Conservation (phyloP, 2,888 invertebrate genomes). For the Flexamia atlantica region DNA sequence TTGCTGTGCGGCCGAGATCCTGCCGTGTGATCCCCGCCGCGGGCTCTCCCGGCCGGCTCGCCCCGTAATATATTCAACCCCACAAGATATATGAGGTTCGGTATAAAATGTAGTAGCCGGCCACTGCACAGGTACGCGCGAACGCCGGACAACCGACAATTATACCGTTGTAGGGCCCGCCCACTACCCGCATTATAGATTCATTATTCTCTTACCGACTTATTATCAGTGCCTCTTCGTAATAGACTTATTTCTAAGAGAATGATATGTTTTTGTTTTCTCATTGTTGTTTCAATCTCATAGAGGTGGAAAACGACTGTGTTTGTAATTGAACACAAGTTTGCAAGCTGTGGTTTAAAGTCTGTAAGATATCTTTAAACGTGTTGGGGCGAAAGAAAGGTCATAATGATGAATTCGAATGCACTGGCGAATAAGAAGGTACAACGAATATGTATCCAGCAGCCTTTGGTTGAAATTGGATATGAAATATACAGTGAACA, state of each 20-base stretch:
- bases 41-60: constrained; percentile 13
- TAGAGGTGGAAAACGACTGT: background rate
- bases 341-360: too few species aligned
- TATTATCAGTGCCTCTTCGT: constrained; percentile 46
- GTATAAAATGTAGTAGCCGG: constrained; percentile 57
- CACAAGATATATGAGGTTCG: constrained; percentile 54
- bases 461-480: too few species aligned
- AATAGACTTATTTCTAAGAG: constrained; percentile 39
- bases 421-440: too few species aligned
- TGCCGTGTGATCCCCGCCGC: constrained; percentile 23
- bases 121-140: constrained; percentile 44
- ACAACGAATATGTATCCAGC: too few species aligned
- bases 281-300: constrained; percentile 39
- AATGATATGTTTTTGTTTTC: constrained; percentile 26
- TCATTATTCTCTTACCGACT: constrained; percentile 53
- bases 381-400: too few species aligned
- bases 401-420: too few species aligned
- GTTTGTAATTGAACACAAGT: background rate
- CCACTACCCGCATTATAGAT: constrained; percentile 53
- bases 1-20: constrained; percentile 11
- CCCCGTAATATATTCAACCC: constrained; percentile 54
- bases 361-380: too few species aligned
- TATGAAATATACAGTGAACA: too few species aligned
- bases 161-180: constrained; percentile 38
- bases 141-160: constrained; percentile 55